These are phyloP conservation scores for Propithecus deckenii DNA, from an alignment of 2,797 vertebrate species.

Conservation along the genomic window DNA sequence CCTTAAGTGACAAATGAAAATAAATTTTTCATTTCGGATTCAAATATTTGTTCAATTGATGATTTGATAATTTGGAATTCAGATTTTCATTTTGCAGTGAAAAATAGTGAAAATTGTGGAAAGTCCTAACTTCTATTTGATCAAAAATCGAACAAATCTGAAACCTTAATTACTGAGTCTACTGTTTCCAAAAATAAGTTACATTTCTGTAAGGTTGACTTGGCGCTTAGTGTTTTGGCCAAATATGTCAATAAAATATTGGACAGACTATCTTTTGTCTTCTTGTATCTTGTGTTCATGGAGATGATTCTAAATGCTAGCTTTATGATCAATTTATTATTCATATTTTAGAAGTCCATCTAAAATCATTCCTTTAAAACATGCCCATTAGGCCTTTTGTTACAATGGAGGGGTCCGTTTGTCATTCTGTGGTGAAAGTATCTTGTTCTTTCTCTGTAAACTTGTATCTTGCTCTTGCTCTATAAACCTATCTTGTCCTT, in stretches of 20 bases:
- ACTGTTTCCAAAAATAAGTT: constrained; percentile 43
- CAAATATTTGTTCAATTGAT: not conserved
- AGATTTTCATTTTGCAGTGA: constrained; percentile 31
- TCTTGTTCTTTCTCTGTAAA: no score
- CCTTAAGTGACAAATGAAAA: not conserved
- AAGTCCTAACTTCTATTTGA: not conserved
- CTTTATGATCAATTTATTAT: constrained; percentile 60
- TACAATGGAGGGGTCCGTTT: no score
- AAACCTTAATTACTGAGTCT: constrained; percentile 1
- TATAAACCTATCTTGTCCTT: no score
- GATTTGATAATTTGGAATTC: not conserved
- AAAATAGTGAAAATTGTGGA: not conserved
- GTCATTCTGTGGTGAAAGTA: no score
- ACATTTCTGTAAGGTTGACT: not conserved
- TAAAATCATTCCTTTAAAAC: constrained; percentile 57
- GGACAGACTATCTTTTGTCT: not conserved
- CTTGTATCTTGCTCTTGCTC: no score
- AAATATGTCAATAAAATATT: constrained; percentile 17
- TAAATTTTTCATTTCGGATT: constrained; percentile 8
- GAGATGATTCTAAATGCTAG: constrained; percentile 22
- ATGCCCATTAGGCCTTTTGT: not conserved
- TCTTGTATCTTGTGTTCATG: not conserved
- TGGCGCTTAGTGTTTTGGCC: constrained; percentile 19
- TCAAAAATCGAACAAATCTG: constrained; percentile 34
- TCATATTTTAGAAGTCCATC: constrained; percentile 54